Evolutionary conservation across 2,113 vertebrate genomes (phyloP).

Genomic region (Larimichthys polyactis): DNA sequence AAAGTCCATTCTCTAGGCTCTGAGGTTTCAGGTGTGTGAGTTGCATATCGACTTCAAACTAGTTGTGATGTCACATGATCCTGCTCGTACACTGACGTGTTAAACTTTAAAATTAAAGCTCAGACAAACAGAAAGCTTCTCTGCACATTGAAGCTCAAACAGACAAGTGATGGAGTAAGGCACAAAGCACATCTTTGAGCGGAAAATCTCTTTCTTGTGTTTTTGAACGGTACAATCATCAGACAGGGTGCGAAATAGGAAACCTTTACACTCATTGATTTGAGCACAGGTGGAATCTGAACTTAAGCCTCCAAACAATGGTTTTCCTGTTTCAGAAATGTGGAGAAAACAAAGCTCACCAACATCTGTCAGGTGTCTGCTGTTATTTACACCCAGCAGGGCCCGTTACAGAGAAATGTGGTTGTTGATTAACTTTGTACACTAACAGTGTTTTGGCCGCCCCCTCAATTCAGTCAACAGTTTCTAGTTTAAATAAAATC

Average conservation of each 20-base stretch:
- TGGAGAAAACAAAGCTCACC: background rate
- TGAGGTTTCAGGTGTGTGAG: no score
- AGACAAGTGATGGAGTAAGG: no score
- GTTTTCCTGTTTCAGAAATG: conserved; percentile 15
- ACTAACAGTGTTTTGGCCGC: background rate
- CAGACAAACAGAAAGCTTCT: no score
- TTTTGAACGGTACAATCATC: background rate
- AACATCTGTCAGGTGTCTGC: background rate
- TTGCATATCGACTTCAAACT: no score
- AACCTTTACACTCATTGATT: conserved; percentile 8
- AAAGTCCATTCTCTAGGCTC: no score
- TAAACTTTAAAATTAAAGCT: no score
- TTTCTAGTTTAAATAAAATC: background rate
- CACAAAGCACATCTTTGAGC: no score
- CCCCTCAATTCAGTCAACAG: background rate
- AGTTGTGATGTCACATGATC: no score
- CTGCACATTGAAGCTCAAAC: no score
- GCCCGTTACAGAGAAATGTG: background rate
- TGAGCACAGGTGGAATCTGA: conserved; percentile 24
- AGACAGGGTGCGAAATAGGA: conserved; percentile 40
- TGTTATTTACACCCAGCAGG: background rate
- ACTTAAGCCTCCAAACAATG: conserved; percentile 3
- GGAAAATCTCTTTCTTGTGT: background rate
- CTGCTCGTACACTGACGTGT: no score
- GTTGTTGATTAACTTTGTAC: background rate